Percentiles rank a stretch among this genome's conserved stretches.
These are phyloP conservation scores for Stegodyphus mimosarum DNA, from an alignment of 1,140 invertebrate species.

Conservation along the genomic window DNA sequence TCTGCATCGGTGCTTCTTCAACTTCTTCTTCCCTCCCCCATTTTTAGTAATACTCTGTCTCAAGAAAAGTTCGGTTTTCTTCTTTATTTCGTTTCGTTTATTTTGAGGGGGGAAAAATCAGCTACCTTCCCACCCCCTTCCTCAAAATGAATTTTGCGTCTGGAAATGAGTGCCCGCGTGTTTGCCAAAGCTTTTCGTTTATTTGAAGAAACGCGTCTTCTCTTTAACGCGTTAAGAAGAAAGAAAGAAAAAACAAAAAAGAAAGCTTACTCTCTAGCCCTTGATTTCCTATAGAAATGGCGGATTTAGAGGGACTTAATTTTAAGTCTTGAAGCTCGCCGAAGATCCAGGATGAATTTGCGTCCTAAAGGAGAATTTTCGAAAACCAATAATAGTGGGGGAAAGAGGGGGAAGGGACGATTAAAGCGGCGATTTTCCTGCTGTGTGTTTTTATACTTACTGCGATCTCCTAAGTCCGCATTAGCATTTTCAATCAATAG, in stretches of 20 bases:
- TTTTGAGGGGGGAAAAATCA: neutral
- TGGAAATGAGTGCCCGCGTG: neutral
- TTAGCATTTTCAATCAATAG: no score
- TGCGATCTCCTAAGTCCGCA: no score
- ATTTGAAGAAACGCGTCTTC: neutral
- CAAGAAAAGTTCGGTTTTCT: neutral
- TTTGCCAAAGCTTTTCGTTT: neutral
- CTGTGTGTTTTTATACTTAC: no score
- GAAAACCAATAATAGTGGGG: no score
- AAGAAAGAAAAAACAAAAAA: neutral
- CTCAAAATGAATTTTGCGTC: conserved; percentile 38
- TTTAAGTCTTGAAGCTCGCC: neutral
- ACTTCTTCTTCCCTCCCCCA: neutral
- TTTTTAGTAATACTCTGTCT: neutral
- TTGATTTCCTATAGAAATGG: neutral
- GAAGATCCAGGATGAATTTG: neutral
- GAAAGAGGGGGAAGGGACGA: no score
- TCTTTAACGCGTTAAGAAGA: neutral
- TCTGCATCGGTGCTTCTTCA: conserved; percentile 26
- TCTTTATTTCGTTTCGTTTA: neutral
- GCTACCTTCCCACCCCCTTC: no score
- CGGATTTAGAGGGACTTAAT: neutral
- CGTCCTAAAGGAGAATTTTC: no score
- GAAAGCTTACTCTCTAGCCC: neutral
- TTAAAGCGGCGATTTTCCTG: no score